Conservation (phyloP, 30 jellyfish, hydroid and myxozoan genomes). For the Aurelia coerulea region DNA sequence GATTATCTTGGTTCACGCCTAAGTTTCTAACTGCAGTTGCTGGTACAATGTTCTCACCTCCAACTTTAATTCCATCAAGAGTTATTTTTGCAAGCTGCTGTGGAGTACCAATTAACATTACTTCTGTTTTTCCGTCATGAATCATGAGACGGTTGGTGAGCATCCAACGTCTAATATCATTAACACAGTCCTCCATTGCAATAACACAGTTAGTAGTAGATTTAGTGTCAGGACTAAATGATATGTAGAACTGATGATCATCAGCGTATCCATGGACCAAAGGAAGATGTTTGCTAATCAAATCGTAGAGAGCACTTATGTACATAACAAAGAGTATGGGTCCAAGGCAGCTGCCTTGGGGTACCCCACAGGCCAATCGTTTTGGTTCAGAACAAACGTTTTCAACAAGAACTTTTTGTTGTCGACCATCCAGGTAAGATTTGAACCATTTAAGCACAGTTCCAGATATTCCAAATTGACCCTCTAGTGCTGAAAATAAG, state of each 20-base stretch:
- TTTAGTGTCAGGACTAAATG: conserved; percentile 28
- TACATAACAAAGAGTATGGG: conserved; percentile 17
- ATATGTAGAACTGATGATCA: conserved; percentile 53
- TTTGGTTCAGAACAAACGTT: background rate
- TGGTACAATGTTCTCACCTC: conserved; percentile 59
- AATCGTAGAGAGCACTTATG: conserved; percentile 16
- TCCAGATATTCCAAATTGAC: conserved; percentile 25
- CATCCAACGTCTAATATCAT: conserved; percentile 37
- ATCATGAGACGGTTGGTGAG: conserved; percentile 41
- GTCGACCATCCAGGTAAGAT: conserved; percentile 34
- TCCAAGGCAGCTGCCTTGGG: conserved; percentile 2
- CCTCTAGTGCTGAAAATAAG: background rate
- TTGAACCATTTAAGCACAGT: conserved; percentile 44
- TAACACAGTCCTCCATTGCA: conserved; percentile 46
- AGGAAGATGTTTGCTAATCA: conserved; percentile 53
- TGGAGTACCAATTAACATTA: conserved; percentile 61
- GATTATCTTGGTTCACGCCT: conserved; percentile 52
- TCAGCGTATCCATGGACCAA: conserved; percentile 53
- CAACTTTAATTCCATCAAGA: conserved; percentile 42
- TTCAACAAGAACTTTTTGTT: conserved; percentile 9
- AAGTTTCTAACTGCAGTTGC: conserved; percentile 42
- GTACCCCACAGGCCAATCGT: no score
- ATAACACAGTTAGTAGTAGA: conserved; percentile 12
- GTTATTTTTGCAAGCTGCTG: conserved; percentile 65
- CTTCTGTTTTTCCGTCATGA: conserved; percentile 45